Evolutionary conservation across 2,888 invertebrate genomes (phyloP).

Genomic region (Poecilobothrus nobilitatus): DNA sequence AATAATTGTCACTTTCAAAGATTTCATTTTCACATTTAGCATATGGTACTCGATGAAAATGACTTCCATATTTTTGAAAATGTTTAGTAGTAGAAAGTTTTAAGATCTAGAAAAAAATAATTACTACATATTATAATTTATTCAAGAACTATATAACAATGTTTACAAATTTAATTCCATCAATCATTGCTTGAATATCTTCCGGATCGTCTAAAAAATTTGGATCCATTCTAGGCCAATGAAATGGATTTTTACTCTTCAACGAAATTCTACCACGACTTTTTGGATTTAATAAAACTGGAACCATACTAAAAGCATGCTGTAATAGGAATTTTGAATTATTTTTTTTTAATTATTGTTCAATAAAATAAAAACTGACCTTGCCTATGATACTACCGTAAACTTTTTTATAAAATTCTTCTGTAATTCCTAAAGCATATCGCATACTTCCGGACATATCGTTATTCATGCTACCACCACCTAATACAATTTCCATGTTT

Average conservation of each 20-base stretch:
- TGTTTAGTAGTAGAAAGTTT: constrained; percentile 47
- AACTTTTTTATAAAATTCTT: constrained; percentile 44
- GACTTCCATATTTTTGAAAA: constrained; percentile 49
- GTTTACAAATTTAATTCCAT: constrained; percentile 63
- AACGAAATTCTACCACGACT: constrained; percentile 66
- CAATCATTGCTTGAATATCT: constrained; percentile 64
- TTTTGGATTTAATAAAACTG: constrained; percentile 63
- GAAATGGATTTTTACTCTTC: constrained; percentile 60
- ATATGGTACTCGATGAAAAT: constrained; percentile 50
- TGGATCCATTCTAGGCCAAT: constrained; percentile 68
- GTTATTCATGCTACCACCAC: constrained; percentile 65
- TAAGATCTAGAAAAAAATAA: constrained; percentile 47
- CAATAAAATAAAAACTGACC: constrained; percentile 22
- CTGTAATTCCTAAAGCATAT: constrained; percentile 51
- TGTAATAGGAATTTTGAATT: constrained; percentile 17
- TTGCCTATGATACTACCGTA: constrained; percentile 34
- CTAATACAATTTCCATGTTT: constrained; percentile 72
- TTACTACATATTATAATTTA: too few species aligned
- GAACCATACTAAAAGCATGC: constrained; percentile 60
- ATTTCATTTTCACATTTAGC: constrained; percentile 56
- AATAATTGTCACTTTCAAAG: constrained; percentile 61
- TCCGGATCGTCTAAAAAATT: constrained; percentile 69
- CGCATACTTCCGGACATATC: constrained; percentile 61
- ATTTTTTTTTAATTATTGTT: constrained; percentile 9
- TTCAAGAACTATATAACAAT: too few species aligned